Percentiles rank a stretch among this genome's conserved stretches.
phyloP scores from a whole-genome alignment of 2,888 invertebrate genomes.

The Lasius platythorax region DNA sequence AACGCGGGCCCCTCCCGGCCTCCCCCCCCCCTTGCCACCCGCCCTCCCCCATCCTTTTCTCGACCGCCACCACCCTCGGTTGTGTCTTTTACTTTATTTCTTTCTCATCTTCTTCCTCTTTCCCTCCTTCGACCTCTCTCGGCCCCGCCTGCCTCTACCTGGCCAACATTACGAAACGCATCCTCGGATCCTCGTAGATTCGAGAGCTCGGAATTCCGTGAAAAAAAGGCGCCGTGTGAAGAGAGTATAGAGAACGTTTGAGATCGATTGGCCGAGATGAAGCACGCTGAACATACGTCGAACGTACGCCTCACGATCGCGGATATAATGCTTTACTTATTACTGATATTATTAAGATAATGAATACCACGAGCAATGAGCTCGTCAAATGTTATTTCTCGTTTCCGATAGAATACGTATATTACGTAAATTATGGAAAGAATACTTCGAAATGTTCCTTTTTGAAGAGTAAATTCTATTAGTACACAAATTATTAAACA shows the following conservation, averaged over 20 bases:
- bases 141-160: conserved; percentile 57
- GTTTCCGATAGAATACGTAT: background rate
- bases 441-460: background rate
- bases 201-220: conserved; percentile 69
- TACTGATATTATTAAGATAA: conserved; percentile 48
- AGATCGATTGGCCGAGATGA: conserved; percentile 47
- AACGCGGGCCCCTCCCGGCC: conserved; percentile 35
- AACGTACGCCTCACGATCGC: background rate
- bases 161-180: conserved; percentile 74
- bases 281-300: background rate
- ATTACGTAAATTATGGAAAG: background rate
- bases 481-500: background rate
- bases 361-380: conserved; percentile 1
- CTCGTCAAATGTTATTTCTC: conserved; percentile 23
- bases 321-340: conserved; percentile 16
- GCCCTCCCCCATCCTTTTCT: background rate
- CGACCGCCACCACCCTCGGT: conserved; percentile 38
- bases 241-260: conserved; percentile 17
- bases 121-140: conserved; percentile 38
- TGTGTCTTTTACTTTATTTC: conserved; percentile 65
- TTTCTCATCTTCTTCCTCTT: conserved; percentile 65
- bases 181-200: conserved; percentile 64
- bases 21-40: background rate
- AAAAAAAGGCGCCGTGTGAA: conserved; percentile 29
- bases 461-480: background rate